Percentiles rank a stretch among this genome's conserved stretches.
phyloP scores from a whole-genome alignment of 2,113 vertebrate genomes.

The Gobio gobio region DNA sequence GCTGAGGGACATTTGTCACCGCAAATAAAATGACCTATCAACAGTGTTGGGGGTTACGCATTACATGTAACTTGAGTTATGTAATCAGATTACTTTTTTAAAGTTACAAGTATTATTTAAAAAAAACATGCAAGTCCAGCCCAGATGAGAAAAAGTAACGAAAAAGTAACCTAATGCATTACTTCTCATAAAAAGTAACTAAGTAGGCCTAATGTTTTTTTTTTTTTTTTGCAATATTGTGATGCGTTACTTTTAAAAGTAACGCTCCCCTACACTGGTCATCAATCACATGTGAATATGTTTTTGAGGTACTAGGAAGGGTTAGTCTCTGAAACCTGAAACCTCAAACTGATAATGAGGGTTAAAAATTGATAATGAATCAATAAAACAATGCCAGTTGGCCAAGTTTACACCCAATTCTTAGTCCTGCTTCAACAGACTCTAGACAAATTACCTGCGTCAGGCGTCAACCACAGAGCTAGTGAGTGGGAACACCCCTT shows the following conservation, averaged over 20 bases:
- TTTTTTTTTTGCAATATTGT: too few relatives aligned
- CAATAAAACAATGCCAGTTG: neutral
- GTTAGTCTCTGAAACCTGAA: neutral
- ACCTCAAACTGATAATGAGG: neutral
- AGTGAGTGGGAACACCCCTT: conserved; percentile 67
- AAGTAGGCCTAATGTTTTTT: too few relatives aligned
- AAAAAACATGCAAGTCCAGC: too few relatives aligned
- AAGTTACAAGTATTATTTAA: too few relatives aligned
- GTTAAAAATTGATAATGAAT: neutral
- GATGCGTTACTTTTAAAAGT: too few relatives aligned
- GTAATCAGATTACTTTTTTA: too few relatives aligned
- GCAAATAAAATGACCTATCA: neutral
- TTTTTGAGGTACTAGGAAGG: neutral
- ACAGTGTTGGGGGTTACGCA: too few relatives aligned
- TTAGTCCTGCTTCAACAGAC: neutral
- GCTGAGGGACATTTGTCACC: neutral
- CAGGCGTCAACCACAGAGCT: conserved; percentile 28
- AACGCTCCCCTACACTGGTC: too few relatives aligned
- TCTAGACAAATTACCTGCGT: conserved; percentile 42
- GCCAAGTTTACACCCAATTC: neutral
- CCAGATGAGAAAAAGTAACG: too few relatives aligned
- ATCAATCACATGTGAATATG: neutral
- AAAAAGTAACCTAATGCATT: too few relatives aligned
- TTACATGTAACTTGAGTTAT: too few relatives aligned
- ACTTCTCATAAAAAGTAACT: too few relatives aligned